Base-by-base conservation (phyloP, 2,797 vertebrate genomes). In the Hypotaenidia okinawae region DNA sequence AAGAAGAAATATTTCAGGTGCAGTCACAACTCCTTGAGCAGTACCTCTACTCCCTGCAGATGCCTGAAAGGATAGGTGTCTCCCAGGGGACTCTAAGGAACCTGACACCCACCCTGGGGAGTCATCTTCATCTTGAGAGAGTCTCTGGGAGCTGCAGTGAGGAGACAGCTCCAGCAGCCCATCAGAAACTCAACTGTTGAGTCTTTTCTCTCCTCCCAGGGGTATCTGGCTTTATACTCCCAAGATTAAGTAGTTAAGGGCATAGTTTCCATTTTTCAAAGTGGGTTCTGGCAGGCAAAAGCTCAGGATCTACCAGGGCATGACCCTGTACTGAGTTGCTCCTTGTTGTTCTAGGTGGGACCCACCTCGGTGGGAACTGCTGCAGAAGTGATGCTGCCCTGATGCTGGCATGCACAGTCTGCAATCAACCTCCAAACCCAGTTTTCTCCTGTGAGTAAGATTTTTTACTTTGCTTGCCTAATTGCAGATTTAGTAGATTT, bases 401-500 rank as follows among this genome's bases (percentile, higher is more conserved):
- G 1, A 5, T 0, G 1, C n/a, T 47, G 21, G 6, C 13, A n/a
- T n/a, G n/a, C 28, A 5, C 1, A 1, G 8, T 35, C 76, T 86
- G 10, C 33, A 64, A 11, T 59, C 51, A 69, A 27, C 22, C 16
- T 18, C 37, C 49, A 25, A 70, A 13, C 25, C 69, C 16, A 1
- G 2, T 43, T 81, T 74, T 52, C 47, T 39, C 0, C 0, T 23
- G 10, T 8, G 47, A 47, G 22, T 84, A 45, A 84, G 59, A 13
- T 58, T 70, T 93, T 81, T 63, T 80, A 9, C 5, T 27, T 87
- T 79, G 0, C 11, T 80, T 87, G 27, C n/a, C 28, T 79, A 70
- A 57, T 57, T 0, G 0, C 68, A 74, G 43, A 3, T 41, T 87
- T 67, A 76, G n/a, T 30, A 49, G 14, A 22, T 59, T 81, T 94